Base-by-base conservation (phyloP, 2,797 vertebrate species). In the Myripristis jacobus region DNA sequence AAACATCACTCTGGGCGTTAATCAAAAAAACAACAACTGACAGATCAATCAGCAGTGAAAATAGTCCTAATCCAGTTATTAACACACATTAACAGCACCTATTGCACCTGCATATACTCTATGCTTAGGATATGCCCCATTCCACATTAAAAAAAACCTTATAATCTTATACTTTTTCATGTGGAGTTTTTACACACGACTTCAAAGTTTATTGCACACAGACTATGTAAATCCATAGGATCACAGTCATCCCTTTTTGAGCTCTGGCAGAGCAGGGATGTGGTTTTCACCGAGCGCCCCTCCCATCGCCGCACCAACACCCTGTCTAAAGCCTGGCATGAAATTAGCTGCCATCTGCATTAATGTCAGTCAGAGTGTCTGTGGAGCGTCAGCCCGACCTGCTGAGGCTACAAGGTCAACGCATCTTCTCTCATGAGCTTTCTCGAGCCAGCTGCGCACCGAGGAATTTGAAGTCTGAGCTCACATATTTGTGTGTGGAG, bases 331-430 rank as follows among this genome's bases (percentile, higher is more conserved):
- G 47, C 55, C 36, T 51, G 22, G 31, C 46, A 43, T 9, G 41
- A 47, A 56, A 74, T 75, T 67, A 69, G 75, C 66, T 59, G 18
- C 46, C 54, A 25, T 58, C 69, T 79, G 65, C 66, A 62, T 78
- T 70, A 29, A 66, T 66, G 63, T 72, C 55, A 68, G 52, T 76
- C 29, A 76, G 51, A 64, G 21, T 5, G 18, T 41, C 31, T 61
- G 56, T 65, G 44, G 38, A 65, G 31, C 29, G 41, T 50, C 51
- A 43, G 58, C 51, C 65, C 47, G 63, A 54, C 38, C 38, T 4
- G 47, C 48, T 9, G 16, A 27, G 16, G 51, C 31, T 31, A 54
- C 53, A 55, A 70, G 77, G 43, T 18, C 48, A 50, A 54, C 57
- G n/a, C 43, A 22, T 58, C 36, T 24, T 12, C 31, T 64, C 41